These are phyloP conservation scores for Chaetura pelagica DNA, from an alignment of 2,113 vertebrate species.

Conservation along the genomic window DNA sequence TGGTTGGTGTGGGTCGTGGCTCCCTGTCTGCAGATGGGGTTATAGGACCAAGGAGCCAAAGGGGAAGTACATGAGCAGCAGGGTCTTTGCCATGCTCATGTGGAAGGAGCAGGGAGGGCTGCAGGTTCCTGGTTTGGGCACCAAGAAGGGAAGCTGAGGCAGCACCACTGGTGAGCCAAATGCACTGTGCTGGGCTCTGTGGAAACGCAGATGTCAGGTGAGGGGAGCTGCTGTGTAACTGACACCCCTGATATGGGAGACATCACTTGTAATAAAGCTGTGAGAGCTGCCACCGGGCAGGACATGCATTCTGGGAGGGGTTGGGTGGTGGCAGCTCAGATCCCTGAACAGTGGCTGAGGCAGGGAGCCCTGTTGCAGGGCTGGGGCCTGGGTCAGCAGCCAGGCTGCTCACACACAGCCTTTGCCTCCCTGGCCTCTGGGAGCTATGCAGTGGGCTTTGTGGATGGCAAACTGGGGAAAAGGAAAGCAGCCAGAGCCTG, in stretches of 20 bases:
- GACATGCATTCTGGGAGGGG: neutral
- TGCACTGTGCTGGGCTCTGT: fast-evolving
- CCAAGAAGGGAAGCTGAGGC: constrained; percentile 16
- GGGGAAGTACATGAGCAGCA: fast-evolving
- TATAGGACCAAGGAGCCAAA: neutral
- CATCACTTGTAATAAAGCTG: neutral
- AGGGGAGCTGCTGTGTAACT: neutral
- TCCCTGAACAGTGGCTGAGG: neutral
- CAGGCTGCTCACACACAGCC: neutral
- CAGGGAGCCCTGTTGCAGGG: fast-evolving
- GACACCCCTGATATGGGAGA: neutral
- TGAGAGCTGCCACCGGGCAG: neutral
- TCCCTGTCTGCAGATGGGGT: fast-evolving
- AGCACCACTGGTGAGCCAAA: neutral
- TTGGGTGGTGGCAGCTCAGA: neutral
- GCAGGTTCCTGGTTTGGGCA: neutral
- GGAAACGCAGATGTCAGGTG: neutral
- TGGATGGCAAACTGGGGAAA: fast-evolving
- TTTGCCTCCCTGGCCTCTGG: fast-evolving
- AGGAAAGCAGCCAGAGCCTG: neutral
- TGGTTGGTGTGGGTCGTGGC: fast-evolving
- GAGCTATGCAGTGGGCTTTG: neutral
- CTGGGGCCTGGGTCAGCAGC: neutral
- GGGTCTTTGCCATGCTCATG: fast-evolving
- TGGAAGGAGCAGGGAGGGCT: neutral